These are phyloP conservation scores for Trididemnum nubilum DNA, from an alignment of 23 tunicate genomes.

Conservation along the genomic window DNA sequence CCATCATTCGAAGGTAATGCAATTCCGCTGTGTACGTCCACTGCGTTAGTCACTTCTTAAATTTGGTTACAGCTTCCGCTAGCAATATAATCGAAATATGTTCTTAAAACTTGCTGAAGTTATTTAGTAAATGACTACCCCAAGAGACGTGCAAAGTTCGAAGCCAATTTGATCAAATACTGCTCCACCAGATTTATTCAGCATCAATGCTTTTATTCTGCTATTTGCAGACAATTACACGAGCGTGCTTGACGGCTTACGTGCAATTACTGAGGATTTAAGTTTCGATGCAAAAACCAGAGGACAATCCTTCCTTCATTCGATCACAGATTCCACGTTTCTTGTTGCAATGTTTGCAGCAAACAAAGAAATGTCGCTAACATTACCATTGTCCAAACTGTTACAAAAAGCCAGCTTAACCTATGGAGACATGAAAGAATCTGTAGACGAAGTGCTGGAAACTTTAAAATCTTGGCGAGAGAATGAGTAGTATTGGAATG, in stretches of 20 bases:
- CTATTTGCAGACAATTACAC: neutral
- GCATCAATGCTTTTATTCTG: neutral
- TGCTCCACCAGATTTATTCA: neutral
- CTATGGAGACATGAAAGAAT: neutral
- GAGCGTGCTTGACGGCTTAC: neutral
- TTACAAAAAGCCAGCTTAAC: neutral
- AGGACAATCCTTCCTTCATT: neutral
- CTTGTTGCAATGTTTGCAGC: neutral
- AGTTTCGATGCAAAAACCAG: neutral
- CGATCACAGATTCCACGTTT: neutral
- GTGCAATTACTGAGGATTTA: neutral
- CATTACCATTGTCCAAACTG: neutral
- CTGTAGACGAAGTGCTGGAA: neutral
- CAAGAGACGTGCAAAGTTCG: neutral
- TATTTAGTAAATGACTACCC: neutral
- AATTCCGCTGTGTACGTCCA: neutral
- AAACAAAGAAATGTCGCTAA: neutral
- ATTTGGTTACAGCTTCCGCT: neutral
- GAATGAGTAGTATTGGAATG: neutral
- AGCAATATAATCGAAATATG: neutral
- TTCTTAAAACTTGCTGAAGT: neutral
- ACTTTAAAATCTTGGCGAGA: neutral
- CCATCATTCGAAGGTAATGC: neutral
- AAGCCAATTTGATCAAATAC: neutral
- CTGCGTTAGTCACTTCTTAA: neutral